Evolutionary conservation across 2,797 vertebrate genomes (phyloP), one percentile per base, ranked within the genome.

Genomic region (Poecilia gillii): DNA sequence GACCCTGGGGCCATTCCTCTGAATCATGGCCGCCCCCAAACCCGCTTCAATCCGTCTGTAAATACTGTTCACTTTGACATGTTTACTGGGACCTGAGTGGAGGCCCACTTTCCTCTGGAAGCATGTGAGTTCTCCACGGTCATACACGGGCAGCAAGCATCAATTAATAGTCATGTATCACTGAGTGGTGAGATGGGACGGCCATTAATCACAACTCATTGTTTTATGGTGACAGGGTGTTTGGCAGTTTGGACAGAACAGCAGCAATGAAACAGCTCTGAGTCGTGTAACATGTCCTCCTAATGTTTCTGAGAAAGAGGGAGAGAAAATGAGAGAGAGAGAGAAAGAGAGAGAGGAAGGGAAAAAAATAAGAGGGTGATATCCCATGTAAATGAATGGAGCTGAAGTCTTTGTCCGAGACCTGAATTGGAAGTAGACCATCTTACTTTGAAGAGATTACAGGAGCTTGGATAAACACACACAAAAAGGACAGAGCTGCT

Each of bases 11-110:
- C 90, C 81, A 89, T 93, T 91, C 90, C 89, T 88, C 88, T 93
- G 92, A 94, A 93, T 94, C 89, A 94, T 68, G 81, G 86, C 92
- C 84, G 91, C 85, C 91, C 41, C 91, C 88, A 87, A 93, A 91
- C 88, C 78, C 88, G 85, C 91, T 92, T 87, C 92, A 80, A 71
- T 88, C 86, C 81, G 86, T 92, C 79, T 88, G 91, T 93, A 93
- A 91, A 94, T 91, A 92, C 91, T 83, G 87, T 81, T 87, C 8
- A 76, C 82, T 72, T 73, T 83, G 90, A 91, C 91, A 90, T 91
- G 91, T 93, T 92, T 92, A 92, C 89, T 80, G 46, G 80, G 76
- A 85, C 66, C 66, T 28, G 62, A 71, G 81, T 76, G 82, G 81
- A 66, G 81, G 66, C 75, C 49, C 83, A 84, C 71, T 47, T 6